Base-by-base conservation (phyloP, 2,113 vertebrate species). In the Pseudopipra pipra region DNA sequence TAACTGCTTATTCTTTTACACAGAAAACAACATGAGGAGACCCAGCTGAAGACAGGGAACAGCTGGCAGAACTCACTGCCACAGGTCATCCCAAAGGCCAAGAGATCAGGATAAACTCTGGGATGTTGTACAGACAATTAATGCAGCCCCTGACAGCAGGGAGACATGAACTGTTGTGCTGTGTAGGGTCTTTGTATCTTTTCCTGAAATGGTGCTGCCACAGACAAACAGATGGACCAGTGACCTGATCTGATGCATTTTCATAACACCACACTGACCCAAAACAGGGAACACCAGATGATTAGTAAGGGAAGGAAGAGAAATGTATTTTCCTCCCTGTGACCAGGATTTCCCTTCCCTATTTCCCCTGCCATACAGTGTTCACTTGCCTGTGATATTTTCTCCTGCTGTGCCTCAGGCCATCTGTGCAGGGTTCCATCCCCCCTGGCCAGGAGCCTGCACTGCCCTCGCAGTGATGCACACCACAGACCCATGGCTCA, bases 301-400 rank as follows among this genome's bases (percentile, higher is more conserved):
- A 68, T 19, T 43, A 63, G 25, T 12, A 39, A 35, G 49, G 41
- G 20, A 90, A 85, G 12, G 1, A 52, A 55, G 49, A 75, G 28
- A 72, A 90, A 67, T 0, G 0, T 3, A 1, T 63, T 75, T 67
- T 52, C 27, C 44, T 79, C 12, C 25, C 66, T 58, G 8, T 31
- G 43, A 75, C 23, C 51, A 85, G 47, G n/a, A 78, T 12, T 23
- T 61, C 49, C 35, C 41, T 39, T 16, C 4, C 7, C 30, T 21
- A 4, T 52, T 82, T 63, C 31, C 21, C 30, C 4, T 3, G 28
- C 22, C 1, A 2, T 37, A 33, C 9, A 9, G 12, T 0, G 1
- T 35, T 22, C 21, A 39, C 30, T 47, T 24, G 46, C 31, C 37
- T 6, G 1, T 10, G 46, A 9, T 54, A 8, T 11, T 41, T 11